Evolutionary conservation across 1,140 invertebrate genomes (phyloP), one percentile per base, ranked within the genome.

Genomic region (Thaumatotibia leucotreta): DNA sequence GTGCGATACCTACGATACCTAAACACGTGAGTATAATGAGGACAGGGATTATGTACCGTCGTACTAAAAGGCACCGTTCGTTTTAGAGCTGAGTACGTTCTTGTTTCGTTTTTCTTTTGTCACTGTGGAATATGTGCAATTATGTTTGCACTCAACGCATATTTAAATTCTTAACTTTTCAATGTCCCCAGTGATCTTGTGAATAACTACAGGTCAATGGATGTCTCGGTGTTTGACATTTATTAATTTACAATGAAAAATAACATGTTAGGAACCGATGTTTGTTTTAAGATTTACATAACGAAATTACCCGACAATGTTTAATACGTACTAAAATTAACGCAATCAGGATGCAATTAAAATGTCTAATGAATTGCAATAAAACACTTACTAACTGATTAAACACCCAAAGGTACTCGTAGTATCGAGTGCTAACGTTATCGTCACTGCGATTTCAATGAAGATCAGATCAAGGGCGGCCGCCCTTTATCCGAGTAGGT

Each of bases 1-100:
- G 66, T 62, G 17, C 61, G 62, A 54, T 64, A 64, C 62, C 63
- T 70, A 61, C 54, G 32, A 66, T 68, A 71, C 67, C 61, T 66
- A 27, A 62, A 66, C 61, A 65, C 65, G 23, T 39, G 62, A 24
- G 69, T 54, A 72, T 65, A 67, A 74, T 72, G 72, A 75, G 76
- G 76, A 75, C 73, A 64, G 49, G 29, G 23, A 49, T 61, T 61
- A 27, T 58, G 17, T 45, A 45, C 39, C 9, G 39, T 6, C 39
- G 39, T n/a, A 45, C n/a, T 45, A 45, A 45, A 45, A 45, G 14
- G 39, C 17, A 9, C 17, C 39, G n/a, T 20, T 8, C 8, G 20
- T 20, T 5, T 45, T 20, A 14, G n/a, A 17, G n/a, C 39, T 45
- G 17, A 45, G n/a, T 45, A 45, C 39, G 8, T 20, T 20, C 39